Evolutionary conservation across 2,113 vertebrate genomes (phyloP).

Genomic region (Ardeotis arabs): DNA sequence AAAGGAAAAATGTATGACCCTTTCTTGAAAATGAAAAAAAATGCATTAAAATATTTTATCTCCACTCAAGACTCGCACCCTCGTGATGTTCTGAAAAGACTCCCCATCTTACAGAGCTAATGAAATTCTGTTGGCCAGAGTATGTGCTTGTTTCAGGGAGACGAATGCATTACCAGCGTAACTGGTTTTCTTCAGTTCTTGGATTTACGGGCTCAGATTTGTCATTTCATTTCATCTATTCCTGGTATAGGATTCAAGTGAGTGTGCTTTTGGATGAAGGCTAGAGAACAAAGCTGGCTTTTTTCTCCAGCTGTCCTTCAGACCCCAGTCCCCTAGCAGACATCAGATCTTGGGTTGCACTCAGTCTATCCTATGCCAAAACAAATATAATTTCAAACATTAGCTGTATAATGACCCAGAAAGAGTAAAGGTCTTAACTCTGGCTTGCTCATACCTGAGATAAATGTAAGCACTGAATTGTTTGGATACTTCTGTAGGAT

Average conservation of each 20-base stretch:
- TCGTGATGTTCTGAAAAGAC: background rate
- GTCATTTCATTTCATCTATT: background rate
- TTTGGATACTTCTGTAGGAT: background rate
- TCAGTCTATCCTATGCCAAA: background rate
- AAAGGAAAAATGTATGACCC: background rate
- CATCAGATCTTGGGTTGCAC: background rate
- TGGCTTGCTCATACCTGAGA: background rate
- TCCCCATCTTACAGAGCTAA: rapidly evolving
- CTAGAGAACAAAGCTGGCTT: background rate
- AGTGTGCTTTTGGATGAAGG: background rate
- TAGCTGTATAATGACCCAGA: background rate
- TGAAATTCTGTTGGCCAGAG: background rate
- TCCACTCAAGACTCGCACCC: background rate
- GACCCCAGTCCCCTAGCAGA: background rate
- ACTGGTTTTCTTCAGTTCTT: background rate
- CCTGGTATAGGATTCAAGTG: background rate
- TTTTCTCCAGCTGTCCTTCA: background rate
- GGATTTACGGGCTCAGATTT: background rate
- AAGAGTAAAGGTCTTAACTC: background rate
- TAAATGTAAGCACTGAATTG: background rate
- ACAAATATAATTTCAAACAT: background rate
- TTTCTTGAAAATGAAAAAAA: background rate
- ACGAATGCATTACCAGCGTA: background rate
- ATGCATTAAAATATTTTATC: background rate
- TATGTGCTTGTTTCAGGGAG: background rate